These are phyloP conservation scores for Trematocara nigrifrons DNA, from an alignment of 2,113 vertebrate species.

Conservation along the genomic window DNA sequence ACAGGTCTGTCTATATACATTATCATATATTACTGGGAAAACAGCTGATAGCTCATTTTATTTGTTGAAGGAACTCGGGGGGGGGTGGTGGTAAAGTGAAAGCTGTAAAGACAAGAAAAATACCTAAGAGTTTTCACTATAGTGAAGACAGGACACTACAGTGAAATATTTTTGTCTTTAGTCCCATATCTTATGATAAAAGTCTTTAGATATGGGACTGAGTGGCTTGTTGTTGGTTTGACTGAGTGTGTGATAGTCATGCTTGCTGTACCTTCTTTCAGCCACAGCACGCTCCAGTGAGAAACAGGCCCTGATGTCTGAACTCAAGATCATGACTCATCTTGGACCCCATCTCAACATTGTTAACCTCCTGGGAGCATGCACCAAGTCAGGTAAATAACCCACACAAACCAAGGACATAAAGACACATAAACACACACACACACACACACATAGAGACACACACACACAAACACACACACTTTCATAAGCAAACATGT, in stretches of 20 bases:
- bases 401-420: not conserved
- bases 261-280: conserved; percentile 37
- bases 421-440: not conserved
- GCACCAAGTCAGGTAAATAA: conserved; percentile 91
- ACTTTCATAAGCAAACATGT: not conserved
- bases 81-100: not conserved
- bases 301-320: conserved; percentile 98
- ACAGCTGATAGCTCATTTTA: not conserved
- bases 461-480: not conserved
- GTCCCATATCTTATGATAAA: not conserved
- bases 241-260: not conserved
- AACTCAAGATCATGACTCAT: conserved; percentile 99
- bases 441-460: not conserved
- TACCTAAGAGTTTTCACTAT: not conserved
- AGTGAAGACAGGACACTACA: not conserved
- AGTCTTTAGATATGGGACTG: not conserved
- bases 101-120: not conserved
- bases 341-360: conserved; percentile 97
- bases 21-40: not conserved
- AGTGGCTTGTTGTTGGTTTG: not conserved
- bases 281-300: conserved; percentile 97
- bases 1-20: not conserved
- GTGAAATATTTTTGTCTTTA: not conserved
- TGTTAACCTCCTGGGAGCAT: conserved; percentile 94
- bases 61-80: not conserved